Base-by-base conservation (phyloP, 2,797 vertebrate genomes). In the Lacerta agilis region DNA sequence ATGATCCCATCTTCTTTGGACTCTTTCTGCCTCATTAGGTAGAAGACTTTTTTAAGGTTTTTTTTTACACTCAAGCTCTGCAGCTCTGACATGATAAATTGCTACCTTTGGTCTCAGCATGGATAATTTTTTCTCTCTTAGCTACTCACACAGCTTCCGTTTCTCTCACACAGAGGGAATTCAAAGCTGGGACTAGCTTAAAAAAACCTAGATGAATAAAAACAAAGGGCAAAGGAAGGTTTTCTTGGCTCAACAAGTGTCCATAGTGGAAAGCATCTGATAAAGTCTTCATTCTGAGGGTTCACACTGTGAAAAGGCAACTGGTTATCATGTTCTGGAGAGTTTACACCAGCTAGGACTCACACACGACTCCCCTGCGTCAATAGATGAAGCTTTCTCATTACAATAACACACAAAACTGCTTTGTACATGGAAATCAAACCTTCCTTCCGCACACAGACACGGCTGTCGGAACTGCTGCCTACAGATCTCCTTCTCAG, bases 41-140 rank as follows among this genome's bases (percentile, higher is more conserved):
- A 66, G 89, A 1, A 5, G 38, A 38, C 4, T 72, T n/a, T 13
- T 94, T 91, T 90, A 61, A 86, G 9, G 5, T 27, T 8, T 18
- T 58, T 66, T 82, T 87, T 82, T 93, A 79, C 94, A 90, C 92
- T 72, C 79, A 91, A 92, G 85, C 82, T 87, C 93, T 92, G 58
- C 91, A 92, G 93, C 86, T 78, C 87, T 92, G 91, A 92, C 92
- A 90, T 95, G 95, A 96, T 94, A 81, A 97, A 96, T 95, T 95
- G 86, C 93, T 90, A 87, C 83, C 91, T 93, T 86, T 18, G 88
- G 88, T 92, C 92, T 92, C 89, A 88, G 88, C 43, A 88, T 88
- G 83, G 86, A 94, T 94, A 94, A 93, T 94, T 96, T 64, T 95
- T 96, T 90, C 90, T 91, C 85, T 91, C 85, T 36, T 77, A 93